Percentiles rank a stretch among this genome's conserved stretches.
These are phyloP conservation scores for Zaprionus ghesquierei DNA, from an alignment of 1,140 invertebrate genomes.

Conservation along the genomic window DNA sequence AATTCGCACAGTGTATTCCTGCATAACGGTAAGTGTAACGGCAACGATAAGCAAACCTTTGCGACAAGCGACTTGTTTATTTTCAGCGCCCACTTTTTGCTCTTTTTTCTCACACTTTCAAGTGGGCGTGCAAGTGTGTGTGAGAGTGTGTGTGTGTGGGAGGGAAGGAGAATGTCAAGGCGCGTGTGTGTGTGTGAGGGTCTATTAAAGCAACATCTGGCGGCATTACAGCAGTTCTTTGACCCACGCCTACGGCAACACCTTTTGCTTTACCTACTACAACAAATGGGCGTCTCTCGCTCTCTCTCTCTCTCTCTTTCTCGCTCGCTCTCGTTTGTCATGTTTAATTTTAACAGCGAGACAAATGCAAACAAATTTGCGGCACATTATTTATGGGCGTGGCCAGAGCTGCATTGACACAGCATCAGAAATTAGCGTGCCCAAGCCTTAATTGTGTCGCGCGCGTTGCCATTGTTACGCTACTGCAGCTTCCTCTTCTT, in stretches of 20 bases:
- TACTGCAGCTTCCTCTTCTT: not conserved
- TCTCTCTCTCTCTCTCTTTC: not conserved
- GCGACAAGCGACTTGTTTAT: constrained; percentile 68
- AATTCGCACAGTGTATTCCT: constrained; percentile 43
- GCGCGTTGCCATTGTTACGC: not conserved
- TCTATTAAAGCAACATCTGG: constrained; percentile 74
- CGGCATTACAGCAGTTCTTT: constrained; percentile 20
- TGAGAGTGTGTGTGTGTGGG: constrained; percentile 17
- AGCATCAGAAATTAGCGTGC: constrained; percentile 67
- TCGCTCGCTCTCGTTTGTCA: constrained; percentile 1
- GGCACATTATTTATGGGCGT: constrained; percentile 52
- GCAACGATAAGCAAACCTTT: constrained; percentile 67
- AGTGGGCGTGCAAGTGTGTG: constrained; percentile 1
- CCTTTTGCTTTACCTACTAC: constrained; percentile 34
- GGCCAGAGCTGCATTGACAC: constrained; percentile 42
- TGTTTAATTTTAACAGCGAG: constrained; percentile 55
- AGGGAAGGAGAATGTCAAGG: too few species aligned
- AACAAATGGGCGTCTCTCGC: constrained; percentile 28
- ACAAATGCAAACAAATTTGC: constrained; percentile 47
- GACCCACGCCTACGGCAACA: constrained; percentile 38
- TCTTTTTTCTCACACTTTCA: constrained; percentile 57
- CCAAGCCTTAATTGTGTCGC: constrained; percentile 59
- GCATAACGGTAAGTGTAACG: constrained; percentile 51
- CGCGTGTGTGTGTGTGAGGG: constrained; percentile 21
- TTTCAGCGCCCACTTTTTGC: constrained; percentile 50